Evolutionary conservation across 2,797 vertebrate genomes (phyloP).

Genomic region (Sarcophilus harrisii): DNA sequence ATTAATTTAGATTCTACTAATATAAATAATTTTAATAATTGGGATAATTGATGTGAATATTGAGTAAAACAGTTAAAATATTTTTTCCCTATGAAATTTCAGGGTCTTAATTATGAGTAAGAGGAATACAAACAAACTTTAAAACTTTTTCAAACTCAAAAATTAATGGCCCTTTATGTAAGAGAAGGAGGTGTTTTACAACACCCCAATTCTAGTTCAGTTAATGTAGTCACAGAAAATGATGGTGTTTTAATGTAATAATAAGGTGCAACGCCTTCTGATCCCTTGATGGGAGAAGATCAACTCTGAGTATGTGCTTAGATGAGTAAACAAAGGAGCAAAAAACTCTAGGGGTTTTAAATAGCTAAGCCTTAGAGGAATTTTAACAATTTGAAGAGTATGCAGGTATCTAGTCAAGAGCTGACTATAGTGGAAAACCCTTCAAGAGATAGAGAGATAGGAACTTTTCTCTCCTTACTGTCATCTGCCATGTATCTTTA

Average conservation of each 20-base stretch:
- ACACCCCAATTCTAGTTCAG: neutral
- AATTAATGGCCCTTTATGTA: slow-evolving; percentile 28
- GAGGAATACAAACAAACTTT: neutral
- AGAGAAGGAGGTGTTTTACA: neutral
- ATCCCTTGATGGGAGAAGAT: neutral
- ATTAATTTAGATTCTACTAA: slow-evolving; percentile 43
- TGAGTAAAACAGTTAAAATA: slow-evolving; percentile 32
- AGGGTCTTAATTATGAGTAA: slow-evolving; percentile 44
- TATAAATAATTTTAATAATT: slow-evolving; percentile 18
- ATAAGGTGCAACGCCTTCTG: neutral
- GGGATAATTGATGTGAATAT: slow-evolving; percentile 46
- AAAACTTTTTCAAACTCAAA: slow-evolving; percentile 47
- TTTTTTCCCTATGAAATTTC: slow-evolving; percentile 47
- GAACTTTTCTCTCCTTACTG: neutral
- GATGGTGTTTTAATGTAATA: slow-evolving; percentile 45
- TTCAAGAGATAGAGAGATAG: neutral
- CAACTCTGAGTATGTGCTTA: neutral
- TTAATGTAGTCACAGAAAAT: slow-evolving; percentile 12
- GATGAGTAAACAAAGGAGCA: neutral
- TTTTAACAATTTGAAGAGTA: neutral
- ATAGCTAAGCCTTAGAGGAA: neutral
- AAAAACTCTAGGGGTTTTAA: neutral
- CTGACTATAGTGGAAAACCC: neutral
- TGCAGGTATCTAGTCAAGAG: neutral
- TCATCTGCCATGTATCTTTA: neutral